Base-by-base conservation (phyloP, 2,888 invertebrate species). In the Ferrisia virgata region DNA sequence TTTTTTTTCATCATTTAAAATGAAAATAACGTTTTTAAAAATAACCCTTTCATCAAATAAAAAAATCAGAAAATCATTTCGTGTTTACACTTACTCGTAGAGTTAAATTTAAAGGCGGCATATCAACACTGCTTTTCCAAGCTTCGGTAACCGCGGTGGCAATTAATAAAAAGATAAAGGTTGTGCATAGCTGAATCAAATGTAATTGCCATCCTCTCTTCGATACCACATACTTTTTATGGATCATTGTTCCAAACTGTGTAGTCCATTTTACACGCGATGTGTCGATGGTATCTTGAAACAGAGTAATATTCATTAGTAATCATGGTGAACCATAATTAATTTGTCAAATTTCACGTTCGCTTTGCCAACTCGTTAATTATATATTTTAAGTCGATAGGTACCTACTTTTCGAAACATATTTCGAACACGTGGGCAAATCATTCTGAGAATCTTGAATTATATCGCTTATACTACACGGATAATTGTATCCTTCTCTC, bases 141-240 rank as follows among this genome's bases (percentile, higher is more conserved):
- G 90, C 90, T 85, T 91, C 89, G 0, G 91, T 88, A n/a, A 93
- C 91, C 0, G 93, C 87, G 25, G 95, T 90, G 0, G 93, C 91
- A 58, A 93, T 88, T 15, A 90, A 89, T 86, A 91, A 91, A 89
- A 91, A 93, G 84, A 93, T 85, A 0, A 94, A 89, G 0, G 96
- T 95, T 82, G 95, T 91, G 1, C 92, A 85, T 28, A 94, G 89
- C 89, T 94, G 94, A 84, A 94, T 89, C 0, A 91, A 28, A 31
- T 92, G 89, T 5, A 95, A 88, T 72, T 92, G 87, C 90, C 92
- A 93, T 39, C 94, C 93, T 5, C 95, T 91, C n/a, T 90, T 87
- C 84, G 93, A 91, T 85, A 92, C 91, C 3, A 93, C 88, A 36
- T 89, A 89, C 87, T 93, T 91, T 88, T 94, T 94, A 31, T 92